Percentiles rank a stretch among this genome's conserved stretches.
Conservation (phyloP, 2,113 vertebrate species). For the Jacana jacana region DNA sequence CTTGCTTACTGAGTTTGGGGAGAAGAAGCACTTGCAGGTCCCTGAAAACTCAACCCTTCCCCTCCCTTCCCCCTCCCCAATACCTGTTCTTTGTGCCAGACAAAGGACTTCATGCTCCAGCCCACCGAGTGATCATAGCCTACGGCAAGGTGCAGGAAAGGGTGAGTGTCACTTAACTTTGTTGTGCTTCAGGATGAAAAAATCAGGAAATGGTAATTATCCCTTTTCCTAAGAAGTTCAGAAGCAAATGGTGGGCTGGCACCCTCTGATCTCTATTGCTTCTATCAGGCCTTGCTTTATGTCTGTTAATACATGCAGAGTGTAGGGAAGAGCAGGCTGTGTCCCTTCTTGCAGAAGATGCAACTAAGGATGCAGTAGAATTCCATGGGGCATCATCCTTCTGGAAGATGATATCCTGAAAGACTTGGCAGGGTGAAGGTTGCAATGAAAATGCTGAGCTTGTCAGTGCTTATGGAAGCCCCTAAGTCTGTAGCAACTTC, state of each 20-base stretch:
- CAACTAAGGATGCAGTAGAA: background rate
- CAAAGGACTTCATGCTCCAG: background rate
- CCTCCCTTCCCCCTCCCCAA: background rate
- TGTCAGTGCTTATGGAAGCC: background rate
- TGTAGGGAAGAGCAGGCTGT: background rate
- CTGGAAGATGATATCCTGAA: background rate
- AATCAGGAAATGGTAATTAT: background rate
- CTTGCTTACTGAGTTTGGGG: background rate
- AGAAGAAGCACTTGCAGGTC: background rate
- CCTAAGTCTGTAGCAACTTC: background rate
- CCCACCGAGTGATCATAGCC: background rate
- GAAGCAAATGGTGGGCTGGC: background rate
- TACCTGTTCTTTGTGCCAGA: background rate
- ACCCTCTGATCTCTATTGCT: background rate
- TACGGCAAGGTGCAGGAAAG: background rate
- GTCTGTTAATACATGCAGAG: background rate
- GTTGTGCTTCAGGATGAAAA: background rate
- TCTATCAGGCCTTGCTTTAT: background rate
- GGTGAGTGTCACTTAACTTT: background rate
- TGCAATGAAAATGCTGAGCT: background rate
- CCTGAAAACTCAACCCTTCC: background rate
- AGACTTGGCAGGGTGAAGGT: background rate
- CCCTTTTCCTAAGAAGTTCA: background rate
- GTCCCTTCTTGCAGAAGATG: background rate
- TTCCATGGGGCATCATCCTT: background rate